phyloP scores from a whole-genome alignment of 2,888 invertebrate species.

The Calliopum simillimum region DNA sequence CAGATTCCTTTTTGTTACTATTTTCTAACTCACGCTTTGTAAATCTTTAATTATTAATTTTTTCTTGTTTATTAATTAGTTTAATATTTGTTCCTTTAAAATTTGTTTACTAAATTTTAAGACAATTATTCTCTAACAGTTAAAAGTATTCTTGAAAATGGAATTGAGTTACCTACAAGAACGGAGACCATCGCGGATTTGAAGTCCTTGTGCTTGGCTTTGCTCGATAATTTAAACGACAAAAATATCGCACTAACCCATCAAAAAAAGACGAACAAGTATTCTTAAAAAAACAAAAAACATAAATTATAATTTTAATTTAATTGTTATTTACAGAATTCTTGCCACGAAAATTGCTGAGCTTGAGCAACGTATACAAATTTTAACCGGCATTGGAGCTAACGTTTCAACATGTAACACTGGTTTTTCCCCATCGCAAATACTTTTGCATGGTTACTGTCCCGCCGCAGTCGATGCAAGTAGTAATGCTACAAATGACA shows the following conservation, averaged over 20 bases:
- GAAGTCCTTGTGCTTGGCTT: slow-evolving; percentile 80
- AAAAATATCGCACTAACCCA: slow-evolving; percentile 86
- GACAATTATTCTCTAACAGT: slow-evolving; percentile 68
- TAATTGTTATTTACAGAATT: slow-evolving; percentile 71
- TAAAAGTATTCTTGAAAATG: slow-evolving; percentile 78
- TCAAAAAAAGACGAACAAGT: slow-evolving; percentile 89
- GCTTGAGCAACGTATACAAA: slow-evolving; percentile 80
- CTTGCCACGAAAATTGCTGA: slow-evolving; percentile 85
- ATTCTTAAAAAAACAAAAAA: slow-evolving; percentile 58
- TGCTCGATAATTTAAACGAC: slow-evolving; percentile 87
- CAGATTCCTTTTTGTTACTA: too few species aligned
- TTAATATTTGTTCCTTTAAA: too few species aligned
- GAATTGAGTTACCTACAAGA: slow-evolving; percentile 72
- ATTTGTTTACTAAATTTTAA: too few species aligned
- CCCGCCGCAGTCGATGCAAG: slow-evolving; percentile 69
- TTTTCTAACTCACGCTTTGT: slow-evolving; percentile 2
- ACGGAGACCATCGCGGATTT: slow-evolving; percentile 80
- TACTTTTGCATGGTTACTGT: slow-evolving; percentile 74
- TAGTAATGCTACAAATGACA: slow-evolving; percentile 46
- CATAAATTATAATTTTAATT: neutral
- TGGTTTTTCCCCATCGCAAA: slow-evolving; percentile 70
- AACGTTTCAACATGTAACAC: slow-evolving; percentile 48
- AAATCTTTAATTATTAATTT: neutral
- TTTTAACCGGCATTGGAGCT: slow-evolving; percentile 68
- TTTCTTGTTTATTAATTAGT: too few species aligned